Conservation (phyloP, 1,140 invertebrate genomes). For the Caerostris darwini region DNA sequence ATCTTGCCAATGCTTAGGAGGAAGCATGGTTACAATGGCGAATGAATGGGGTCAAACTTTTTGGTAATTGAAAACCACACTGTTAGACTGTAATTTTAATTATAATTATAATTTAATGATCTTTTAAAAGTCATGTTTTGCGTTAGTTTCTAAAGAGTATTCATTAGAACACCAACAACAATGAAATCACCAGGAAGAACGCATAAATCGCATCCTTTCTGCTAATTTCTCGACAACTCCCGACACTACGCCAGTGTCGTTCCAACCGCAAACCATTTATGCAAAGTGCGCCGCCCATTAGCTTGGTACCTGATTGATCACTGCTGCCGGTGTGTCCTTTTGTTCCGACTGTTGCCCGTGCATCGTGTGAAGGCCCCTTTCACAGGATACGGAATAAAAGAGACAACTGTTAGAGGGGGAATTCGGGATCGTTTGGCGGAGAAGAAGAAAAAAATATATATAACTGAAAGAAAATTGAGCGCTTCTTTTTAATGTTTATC, state of each 20-base stretch:
- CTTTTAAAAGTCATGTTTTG: no score
- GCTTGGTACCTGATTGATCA: constrained; percentile 51
- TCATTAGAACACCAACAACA: no score
- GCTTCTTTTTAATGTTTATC: constrained; percentile 56
- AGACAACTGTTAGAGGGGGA: constrained; percentile 14
- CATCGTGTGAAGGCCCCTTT: not conserved
- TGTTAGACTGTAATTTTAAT: no score
- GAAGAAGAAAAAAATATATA: not conserved
- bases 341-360: constrained; percentile 49
- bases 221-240: not conserved
- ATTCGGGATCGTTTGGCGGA: not conserved
- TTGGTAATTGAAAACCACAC: no score
- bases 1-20: no score
- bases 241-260: constrained; percentile 2
- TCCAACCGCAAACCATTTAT: not conserved
- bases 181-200: no score
- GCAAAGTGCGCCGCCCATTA: constrained; percentile 53
- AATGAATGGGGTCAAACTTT: no score
- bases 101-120: no score
- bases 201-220: no score
- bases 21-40: no score
- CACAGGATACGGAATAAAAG: constrained; percentile 44
- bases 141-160: no score
- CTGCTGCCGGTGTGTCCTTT: constrained; percentile 14
- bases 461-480: not conserved